Percentiles rank a stretch among this genome's conserved stretches.
These are phyloP conservation scores for Zaprionus davidi DNA, from an alignment of 1,140 invertebrate genomes.

Conservation along the genomic window DNA sequence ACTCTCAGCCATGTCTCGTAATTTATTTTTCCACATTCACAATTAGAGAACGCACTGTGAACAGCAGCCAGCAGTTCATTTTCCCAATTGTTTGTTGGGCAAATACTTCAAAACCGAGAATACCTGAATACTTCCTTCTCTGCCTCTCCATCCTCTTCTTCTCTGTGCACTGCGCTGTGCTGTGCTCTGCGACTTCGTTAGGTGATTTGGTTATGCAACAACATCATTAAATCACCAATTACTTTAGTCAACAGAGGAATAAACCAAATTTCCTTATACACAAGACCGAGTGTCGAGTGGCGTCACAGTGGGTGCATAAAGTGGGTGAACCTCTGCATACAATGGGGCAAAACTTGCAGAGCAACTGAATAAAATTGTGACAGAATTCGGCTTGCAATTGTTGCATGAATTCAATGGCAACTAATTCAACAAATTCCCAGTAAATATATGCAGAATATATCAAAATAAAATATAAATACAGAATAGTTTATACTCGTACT, in stretches of 20 bases:
- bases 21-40: slow-evolving; percentile 83
- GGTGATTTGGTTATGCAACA: slow-evolving; percentile 83
- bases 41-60: slow-evolving; percentile 68
- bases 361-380: slow-evolving; percentile 9
- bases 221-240: slow-evolving; percentile 83
- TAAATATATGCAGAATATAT: neutral
- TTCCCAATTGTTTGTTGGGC: slow-evolving; percentile 77
- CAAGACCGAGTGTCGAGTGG: slow-evolving; percentile 62
- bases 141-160: neutral
- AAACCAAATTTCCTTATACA: slow-evolving; percentile 81
- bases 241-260: slow-evolving; percentile 81
- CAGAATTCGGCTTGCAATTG: neutral
- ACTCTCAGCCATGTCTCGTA: slow-evolving; percentile 57
- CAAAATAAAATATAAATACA: neutral
- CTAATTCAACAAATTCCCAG: neutral
- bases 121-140: slow-evolving; percentile 42
- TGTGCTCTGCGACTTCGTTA: slow-evolving; percentile 65
- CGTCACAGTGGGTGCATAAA: slow-evolving; percentile 25
- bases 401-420: neutral
- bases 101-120: slow-evolving; percentile 73
- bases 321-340: neutral
- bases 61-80: slow-evolving; percentile 64
- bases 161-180: neutral
- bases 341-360: slow-evolving; percentile 18
- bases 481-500: no score